phyloP scores from a whole-genome alignment of 2,888 invertebrate genomes.

The Acholoe squamosa region DNA sequence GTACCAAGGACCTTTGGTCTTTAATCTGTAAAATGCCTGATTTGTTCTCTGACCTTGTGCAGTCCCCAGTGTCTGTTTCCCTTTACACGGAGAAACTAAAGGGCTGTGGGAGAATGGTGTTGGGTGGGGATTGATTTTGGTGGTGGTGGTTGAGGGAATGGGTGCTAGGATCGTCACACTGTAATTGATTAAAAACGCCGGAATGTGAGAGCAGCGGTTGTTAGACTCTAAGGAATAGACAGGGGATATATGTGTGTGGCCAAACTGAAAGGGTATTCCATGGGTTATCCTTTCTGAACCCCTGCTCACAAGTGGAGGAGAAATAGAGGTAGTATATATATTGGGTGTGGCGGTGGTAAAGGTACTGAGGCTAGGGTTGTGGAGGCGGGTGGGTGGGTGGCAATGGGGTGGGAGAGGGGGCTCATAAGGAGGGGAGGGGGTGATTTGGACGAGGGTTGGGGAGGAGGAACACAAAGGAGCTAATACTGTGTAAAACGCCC shows the following conservation, averaged over 20 bases:
- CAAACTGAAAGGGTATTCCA: too few species aligned
- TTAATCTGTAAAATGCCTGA: slow-evolving; percentile 1
- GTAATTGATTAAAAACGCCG: slow-evolving; percentile 27
- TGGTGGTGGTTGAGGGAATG: neutral
- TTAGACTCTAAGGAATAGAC: neutral
- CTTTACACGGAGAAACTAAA: neutral
- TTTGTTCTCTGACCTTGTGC: neutral
- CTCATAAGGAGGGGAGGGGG: neutral
- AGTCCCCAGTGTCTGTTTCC: neutral
- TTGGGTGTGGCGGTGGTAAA: neutral
- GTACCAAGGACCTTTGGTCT: neutral
- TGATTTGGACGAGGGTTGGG: neutral
- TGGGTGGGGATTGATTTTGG: too few species aligned
- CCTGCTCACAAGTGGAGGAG: too few species aligned
- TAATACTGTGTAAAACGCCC: slow-evolving; percentile 2
- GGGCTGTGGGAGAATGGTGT: too few species aligned
- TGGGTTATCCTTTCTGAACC: too few species aligned
- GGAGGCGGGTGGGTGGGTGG: neutral
- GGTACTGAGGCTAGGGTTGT: neutral
- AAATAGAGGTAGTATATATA: neutral
- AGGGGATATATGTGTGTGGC: too few species aligned
- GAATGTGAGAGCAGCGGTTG: slow-evolving; percentile 17
- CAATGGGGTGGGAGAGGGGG: neutral
- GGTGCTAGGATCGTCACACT: neutral
- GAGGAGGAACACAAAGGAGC: neutral